Percentiles rank a stretch among this genome's conserved stretches.
Conservation (phyloP, 2,888 invertebrate genomes). For the Phengaris arion region DNA sequence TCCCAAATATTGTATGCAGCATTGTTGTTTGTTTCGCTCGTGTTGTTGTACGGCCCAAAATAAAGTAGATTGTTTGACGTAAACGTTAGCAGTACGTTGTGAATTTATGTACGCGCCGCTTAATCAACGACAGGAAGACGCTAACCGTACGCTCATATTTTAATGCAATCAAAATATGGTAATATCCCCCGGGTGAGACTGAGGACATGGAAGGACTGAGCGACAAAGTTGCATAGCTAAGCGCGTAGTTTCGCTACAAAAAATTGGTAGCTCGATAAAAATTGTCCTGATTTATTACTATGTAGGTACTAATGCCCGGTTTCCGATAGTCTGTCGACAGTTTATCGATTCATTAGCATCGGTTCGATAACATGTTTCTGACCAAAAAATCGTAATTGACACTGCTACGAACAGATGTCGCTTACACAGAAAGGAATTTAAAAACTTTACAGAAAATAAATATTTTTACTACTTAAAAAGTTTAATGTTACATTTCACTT, state of each 20-base stretch:
- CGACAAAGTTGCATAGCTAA: background rate
- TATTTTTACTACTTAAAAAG: too few relatives aligned
- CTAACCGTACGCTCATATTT: slow-evolving; percentile 62
- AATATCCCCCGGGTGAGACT: slow-evolving; percentile 43
- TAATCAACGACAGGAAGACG: slow-evolving; percentile 67
- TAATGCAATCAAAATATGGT: slow-evolving; percentile 74
- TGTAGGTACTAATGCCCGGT: too few relatives aligned
- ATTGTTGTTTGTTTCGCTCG: slow-evolving; percentile 38
- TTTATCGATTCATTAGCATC: too few relatives aligned
- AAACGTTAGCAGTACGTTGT: slow-evolving; percentile 52
- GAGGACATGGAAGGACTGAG: background rate
- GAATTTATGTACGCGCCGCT: slow-evolving; percentile 60
- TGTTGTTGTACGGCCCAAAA: slow-evolving; percentile 47
- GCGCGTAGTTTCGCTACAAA: too few relatives aligned
- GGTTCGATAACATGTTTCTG: too few relatives aligned
- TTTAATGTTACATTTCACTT: too few relatives aligned
- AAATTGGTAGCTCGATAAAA: background rate
- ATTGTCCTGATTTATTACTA: background rate
- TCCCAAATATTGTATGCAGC: slow-evolving; percentile 35
- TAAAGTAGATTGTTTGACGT: slow-evolving; percentile 52
- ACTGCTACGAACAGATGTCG: too few relatives aligned
- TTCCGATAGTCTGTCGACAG: too few relatives aligned
- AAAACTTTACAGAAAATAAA: too few relatives aligned
- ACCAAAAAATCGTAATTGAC: too few relatives aligned
- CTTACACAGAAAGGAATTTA: too few relatives aligned